Percentiles rank a stretch among this genome's conserved stretches.
These are phyloP conservation scores for Ariopsis seemanni DNA, from an alignment of 2,113 vertebrate genomes.

Conservation along the genomic window DNA sequence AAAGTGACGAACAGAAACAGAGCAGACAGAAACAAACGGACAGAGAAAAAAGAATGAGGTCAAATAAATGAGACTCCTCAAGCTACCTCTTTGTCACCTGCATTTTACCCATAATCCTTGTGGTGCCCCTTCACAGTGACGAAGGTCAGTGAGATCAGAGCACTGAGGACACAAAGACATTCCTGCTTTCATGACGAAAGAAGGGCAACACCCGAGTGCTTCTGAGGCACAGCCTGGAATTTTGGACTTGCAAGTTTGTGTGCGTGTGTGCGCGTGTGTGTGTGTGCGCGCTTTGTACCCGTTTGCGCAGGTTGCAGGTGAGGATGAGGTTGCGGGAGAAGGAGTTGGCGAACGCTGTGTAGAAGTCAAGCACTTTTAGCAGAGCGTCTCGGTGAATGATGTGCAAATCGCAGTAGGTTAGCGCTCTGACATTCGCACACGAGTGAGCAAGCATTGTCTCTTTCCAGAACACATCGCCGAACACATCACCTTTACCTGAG, in stretches of 20 bases:
- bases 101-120: constrained; percentile 36
- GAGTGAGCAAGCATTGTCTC: constrained; percentile 91
- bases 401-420: constrained; percentile 95
- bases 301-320: constrained; percentile 93
- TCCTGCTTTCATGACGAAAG: neutral
- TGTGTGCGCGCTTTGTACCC: constrained; percentile 72
- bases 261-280: no score
- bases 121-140: constrained; percentile 28
- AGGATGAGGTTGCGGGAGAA: constrained; percentile 96
- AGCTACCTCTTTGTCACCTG: constrained; percentile 24
- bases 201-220: neutral
- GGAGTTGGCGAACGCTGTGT: constrained; percentile 93
- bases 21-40: neutral
- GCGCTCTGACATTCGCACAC: constrained; percentile 89
- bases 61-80: neutral
- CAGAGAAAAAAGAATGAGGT: neutral
- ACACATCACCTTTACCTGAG: constrained; percentile 95
- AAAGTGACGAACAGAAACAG: neutral
- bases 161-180: constrained; percentile 35
- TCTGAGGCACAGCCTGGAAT: neutral
- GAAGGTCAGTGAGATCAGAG: constrained; percentile 39
- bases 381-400: constrained; percentile 92
- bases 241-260: neutral
- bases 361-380: constrained; percentile 94
- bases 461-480: constrained; percentile 98